Evolutionary conservation across 2,888 invertebrate species (phyloP).

Genomic region (Diplolepis rosae): DNA sequence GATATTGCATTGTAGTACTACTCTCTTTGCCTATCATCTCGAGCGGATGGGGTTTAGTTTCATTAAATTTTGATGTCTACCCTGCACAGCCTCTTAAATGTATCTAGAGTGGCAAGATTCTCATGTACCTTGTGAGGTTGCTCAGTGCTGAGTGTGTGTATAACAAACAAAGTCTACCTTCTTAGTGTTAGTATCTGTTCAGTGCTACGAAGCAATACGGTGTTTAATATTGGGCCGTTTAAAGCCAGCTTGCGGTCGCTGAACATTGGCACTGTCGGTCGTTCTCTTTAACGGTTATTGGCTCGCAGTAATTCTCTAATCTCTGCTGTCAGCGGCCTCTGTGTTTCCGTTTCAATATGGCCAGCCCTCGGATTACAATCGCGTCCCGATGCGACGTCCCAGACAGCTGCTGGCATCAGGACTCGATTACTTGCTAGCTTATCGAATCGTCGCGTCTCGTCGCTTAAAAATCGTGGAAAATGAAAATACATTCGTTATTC

Average conservation of each 20-base stretch:
- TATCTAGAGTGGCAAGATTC: not conserved
- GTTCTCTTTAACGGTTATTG: slow-evolving; percentile 72
- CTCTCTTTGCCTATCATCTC: too few relatives aligned
- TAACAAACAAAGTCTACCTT: slow-evolving; percentile 1
- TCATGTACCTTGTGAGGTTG: not conserved
- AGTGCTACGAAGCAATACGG: slow-evolving; percentile 48
- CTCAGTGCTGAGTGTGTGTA: not conserved
- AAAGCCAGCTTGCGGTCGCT: slow-evolving; percentile 62
- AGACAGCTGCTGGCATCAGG: slow-evolving; percentile 59
- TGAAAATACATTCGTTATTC: not conserved
- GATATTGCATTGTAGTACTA: too few relatives aligned
- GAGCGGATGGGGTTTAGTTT: not conserved
- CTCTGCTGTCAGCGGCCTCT: slow-evolving; percentile 69
- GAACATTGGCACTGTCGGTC: slow-evolving; percentile 65
- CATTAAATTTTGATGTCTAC: slow-evolving; percentile 19
- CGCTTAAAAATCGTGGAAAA: slow-evolving; percentile 59
- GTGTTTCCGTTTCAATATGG: slow-evolving; percentile 70
- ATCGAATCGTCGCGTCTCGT: slow-evolving; percentile 52
- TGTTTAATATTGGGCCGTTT: slow-evolving; percentile 66
- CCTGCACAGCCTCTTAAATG: slow-evolving; percentile 3
- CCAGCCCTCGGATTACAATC: slow-evolving; percentile 60
- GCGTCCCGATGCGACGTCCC: slow-evolving; percentile 48
- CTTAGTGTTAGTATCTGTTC: slow-evolving; percentile 21
- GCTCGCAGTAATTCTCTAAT: slow-evolving; percentile 71
- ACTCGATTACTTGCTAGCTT: slow-evolving; percentile 66